These are phyloP conservation scores for Isotomurus palustris DNA, from an alignment of 2,888 invertebrate genomes.

Conservation along the genomic window DNA sequence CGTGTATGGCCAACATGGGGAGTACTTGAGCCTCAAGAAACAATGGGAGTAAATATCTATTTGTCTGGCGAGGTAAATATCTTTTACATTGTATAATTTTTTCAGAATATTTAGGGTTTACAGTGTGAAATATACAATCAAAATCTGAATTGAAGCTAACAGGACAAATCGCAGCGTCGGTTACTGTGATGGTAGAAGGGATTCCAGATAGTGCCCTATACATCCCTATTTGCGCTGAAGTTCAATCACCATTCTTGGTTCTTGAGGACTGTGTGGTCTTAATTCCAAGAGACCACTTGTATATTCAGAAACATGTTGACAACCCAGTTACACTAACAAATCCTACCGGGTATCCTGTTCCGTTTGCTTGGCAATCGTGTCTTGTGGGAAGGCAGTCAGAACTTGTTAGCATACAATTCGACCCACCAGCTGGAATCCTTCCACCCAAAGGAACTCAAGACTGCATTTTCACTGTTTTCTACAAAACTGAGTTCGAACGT, in stretches of 20 bases:
- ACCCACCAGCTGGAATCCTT: slow-evolving; percentile 24
- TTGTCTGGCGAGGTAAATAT: slow-evolving; percentile 20
- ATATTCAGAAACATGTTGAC: slow-evolving; percentile 5
- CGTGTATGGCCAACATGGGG: slow-evolving; percentile 37
- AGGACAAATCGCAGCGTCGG: slow-evolving; percentile 11
- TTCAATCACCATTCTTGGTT: slow-evolving; percentile 25
- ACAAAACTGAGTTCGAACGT: neutral
- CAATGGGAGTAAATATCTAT: slow-evolving; percentile 25
- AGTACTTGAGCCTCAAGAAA: slow-evolving; percentile 23
- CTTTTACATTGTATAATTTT: neutral
- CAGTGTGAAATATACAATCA: neutral
- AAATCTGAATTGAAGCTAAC: neutral
- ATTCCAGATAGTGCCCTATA: slow-evolving; percentile 16
- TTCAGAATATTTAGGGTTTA: neutral
- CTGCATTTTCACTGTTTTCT: slow-evolving; percentile 13
- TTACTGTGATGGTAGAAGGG: slow-evolving; percentile 23
- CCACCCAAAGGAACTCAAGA: slow-evolving; percentile 20
- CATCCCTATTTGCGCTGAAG: slow-evolving; percentile 30
- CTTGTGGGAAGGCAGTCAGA: slow-evolving; percentile 26
- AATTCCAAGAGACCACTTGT: slow-evolving; percentile 17
- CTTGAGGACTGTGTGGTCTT: slow-evolving; percentile 16
- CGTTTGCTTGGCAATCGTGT: slow-evolving; percentile 23
- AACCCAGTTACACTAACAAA: slow-evolving; percentile 19
- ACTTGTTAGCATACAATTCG: slow-evolving; percentile 14
- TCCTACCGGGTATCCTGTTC: slow-evolving; percentile 22